Evolutionary conservation across 2,888 invertebrate species (phyloP).

Genomic region (Machimus atricapillus): DNA sequence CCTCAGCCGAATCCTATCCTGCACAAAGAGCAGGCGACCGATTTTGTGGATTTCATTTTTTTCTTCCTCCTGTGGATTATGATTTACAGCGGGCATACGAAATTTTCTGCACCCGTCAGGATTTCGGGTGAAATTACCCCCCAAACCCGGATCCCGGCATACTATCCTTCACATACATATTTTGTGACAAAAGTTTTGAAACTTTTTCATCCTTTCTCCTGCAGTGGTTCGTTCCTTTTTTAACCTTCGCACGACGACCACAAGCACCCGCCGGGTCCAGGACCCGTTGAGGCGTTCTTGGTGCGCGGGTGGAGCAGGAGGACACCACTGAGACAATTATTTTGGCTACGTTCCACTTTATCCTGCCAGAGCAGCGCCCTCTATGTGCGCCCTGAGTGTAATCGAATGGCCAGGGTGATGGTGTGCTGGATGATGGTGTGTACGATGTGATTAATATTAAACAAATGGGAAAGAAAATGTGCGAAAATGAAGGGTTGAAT

Average conservation of each 20-base stretch:
- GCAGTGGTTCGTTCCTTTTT: slow-evolving; percentile 24
- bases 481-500: slow-evolving; percentile 49
- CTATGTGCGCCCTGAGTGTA: slow-evolving; percentile 27
- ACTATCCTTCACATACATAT: background rate
- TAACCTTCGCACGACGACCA: slow-evolving; percentile 11
- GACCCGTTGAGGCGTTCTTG: background rate
- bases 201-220: slow-evolving; percentile 28
- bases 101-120: background rate
- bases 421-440: slow-evolving; percentile 40
- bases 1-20: background rate
- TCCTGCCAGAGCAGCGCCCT: background rate
- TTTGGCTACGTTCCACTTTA: slow-evolving; percentile 45
- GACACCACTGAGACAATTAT: slow-evolving; percentile 44
- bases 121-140: background rate
- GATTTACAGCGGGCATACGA: slow-evolving; percentile 41
- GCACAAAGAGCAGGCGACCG: slow-evolving; percentile 12
- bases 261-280: background rate
- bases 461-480: slow-evolving; percentile 48
- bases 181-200: slow-evolving; percentile 34
- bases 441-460: slow-evolving; percentile 48
- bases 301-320: background rate
- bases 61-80: slow-evolving; percentile 45
- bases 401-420: slow-evolving; percentile 40
- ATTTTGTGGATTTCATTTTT: slow-evolving; percentile 43
- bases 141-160: background rate